phyloP scores from a whole-genome alignment of 1,140 invertebrate species.

The Sarcophaga bullata region DNA sequence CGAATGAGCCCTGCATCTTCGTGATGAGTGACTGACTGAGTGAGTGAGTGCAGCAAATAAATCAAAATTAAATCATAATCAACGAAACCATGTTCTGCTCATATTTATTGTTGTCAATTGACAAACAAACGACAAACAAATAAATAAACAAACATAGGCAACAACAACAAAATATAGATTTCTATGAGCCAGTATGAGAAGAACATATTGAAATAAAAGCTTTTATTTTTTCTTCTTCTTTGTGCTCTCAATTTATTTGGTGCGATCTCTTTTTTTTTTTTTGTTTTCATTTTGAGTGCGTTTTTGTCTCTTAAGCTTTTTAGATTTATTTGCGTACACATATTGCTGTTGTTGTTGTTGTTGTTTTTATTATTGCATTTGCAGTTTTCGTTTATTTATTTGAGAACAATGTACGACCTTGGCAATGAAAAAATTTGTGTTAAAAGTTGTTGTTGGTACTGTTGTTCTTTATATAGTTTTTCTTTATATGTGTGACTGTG shows the following conservation, averaged over 20 bases:
- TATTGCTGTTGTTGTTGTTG: neutral
- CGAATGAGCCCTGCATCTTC: no score
- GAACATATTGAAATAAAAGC: neutral
- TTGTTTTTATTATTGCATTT: neutral
- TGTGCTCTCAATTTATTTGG: neutral
- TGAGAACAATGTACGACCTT: constrained; percentile 65
- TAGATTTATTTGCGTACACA: neutral
- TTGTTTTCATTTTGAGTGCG: neutral
- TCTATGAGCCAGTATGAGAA: no score
- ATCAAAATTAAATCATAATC: no score
- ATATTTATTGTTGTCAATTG: no score
- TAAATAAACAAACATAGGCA: no score
- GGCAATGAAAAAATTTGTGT: constrained; percentile 59
- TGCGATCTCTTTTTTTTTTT: neutral
- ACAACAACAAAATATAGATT: no score
- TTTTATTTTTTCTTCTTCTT: neutral
- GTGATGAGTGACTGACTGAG: no score
- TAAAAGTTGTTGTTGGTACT: neutral
- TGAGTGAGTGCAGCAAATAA: no score
- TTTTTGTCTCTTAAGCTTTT: neutral
- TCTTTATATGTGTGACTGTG: constrained; percentile 28
- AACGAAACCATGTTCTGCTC: no score
- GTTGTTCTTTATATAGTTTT: constrained; percentile 15
- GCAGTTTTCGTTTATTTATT: constrained; percentile 25
- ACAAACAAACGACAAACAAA: no score